Evolutionary conservation across 2,888 invertebrate species (phyloP), one percentile per base, ranked within the genome.

Genomic region (Drosophila stalkeri): DNA sequence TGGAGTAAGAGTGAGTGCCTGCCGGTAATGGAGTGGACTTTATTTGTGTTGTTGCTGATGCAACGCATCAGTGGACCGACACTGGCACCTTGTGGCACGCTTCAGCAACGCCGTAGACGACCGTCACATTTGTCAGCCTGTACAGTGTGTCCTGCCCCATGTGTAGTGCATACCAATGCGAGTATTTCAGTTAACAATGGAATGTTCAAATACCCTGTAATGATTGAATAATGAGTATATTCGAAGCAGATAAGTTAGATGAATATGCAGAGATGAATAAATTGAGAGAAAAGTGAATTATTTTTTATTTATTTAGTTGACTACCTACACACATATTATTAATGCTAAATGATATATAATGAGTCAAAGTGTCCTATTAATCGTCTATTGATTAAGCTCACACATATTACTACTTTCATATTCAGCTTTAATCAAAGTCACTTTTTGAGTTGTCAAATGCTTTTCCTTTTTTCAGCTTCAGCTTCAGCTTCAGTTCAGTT

Each of bases 1-100:
- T 0, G 23, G 9, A 12, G 27, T 9, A 7, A 31, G 18, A 18
- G 39, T 39, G 54, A 47, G 39, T 69, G 41, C 68, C 63, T 75
- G 77, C 72, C 83, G 83, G 91, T 91, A 91, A 91, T 91, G 90
- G 92, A 91, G 87, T 92, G 91, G 86, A 91, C 82, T 90, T 81
- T 89, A 91, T 91, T 91, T 91, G 91, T 80, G n/a, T 27, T 54
- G 39, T 27, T 39, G 8, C 3, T 46, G 77, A 41, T 77, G 76
- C 72, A 64, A 67, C 77, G 77, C 77, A 59, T 66, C 49, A 55
- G 55, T 65, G 59, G 60, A 37, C 66, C 12, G 23, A n/a, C 39
- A 20, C 56, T 56, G 39, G 61, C 71, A 81, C 72, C 77, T 80
- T 80, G 69, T 65, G 70, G 77, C 89, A 82, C 67, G 82, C 82